Conservation (phyloP, 35 echinoderm and acorn worm genomes). For the Ptychodera flava region DNA sequence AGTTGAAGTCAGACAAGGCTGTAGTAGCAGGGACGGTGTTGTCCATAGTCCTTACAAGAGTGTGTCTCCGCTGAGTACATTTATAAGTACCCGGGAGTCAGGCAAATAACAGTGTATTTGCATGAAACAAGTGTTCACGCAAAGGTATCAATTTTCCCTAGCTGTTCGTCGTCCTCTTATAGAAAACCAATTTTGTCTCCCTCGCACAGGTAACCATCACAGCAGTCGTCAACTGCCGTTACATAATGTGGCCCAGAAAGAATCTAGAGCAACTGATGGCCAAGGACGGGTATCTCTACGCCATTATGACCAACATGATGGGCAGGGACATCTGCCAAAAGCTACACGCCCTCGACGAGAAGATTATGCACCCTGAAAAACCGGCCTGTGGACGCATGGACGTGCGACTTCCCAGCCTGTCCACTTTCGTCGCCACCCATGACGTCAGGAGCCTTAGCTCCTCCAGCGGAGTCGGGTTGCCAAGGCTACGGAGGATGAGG, state of each 20-base stretch:
- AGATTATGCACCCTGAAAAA: not conserved
- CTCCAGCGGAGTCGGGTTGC: not conserved
- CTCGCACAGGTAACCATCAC: not conserved
- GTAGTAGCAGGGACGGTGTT: no score
- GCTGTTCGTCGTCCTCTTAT: no score
- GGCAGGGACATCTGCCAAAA: not conserved
- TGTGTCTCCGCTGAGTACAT: no score
- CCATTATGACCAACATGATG: not conserved
- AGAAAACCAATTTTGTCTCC: no score
- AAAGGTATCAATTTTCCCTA: no score
- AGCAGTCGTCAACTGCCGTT: not conserved
- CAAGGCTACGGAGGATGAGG: not conserved
- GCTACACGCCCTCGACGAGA: not conserved
- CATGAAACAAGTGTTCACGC: no score
- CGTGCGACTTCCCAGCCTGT: not conserved
- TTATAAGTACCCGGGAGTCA: no score
- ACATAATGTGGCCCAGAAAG: not conserved
- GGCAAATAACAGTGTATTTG: no score
- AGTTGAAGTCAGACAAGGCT: no score
- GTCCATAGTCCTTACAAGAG: no score
- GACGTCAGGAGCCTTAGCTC: not conserved
- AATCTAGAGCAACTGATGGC: not conserved
- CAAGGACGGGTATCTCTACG: not conserved
- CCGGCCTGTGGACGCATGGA: not conserved
- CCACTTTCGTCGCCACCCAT: not conserved